Evolutionary conservation across 2,113 vertebrate species (phyloP), one percentile per base, ranked within the genome.

Genomic region (Tretioscincus oriximinensis): DNA sequence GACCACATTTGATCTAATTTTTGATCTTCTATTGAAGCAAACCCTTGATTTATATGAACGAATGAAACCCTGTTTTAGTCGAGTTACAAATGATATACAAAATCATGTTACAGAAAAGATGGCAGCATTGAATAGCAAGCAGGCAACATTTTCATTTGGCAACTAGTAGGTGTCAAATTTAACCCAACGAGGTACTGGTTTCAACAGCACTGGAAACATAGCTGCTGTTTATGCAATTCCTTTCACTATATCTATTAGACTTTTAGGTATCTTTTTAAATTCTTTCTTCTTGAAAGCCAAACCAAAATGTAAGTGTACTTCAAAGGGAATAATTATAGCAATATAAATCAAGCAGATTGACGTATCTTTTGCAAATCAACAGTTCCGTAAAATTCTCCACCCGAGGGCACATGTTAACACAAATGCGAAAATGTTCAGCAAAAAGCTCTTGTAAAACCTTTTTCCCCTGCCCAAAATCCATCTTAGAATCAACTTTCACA

Each of bases 361-460:
- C 70, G 45, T 66, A 81, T 87, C 78, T 77, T 86, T 84, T 77
- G 61, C 73, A 86, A 87, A 80, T 87, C 81, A 87, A 81, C 81
- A 86, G 51, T 81, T 81, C 78, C 16, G 2, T 54, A 78, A 86
- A 81, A 51, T 75, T 83, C 78, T 83, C 80, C 66, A 61, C 81
- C 63, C 0, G 1, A 35, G 76, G 81, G 87, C 14, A 88, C 7
- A 24, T 5, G 35, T 76, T 82, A 47, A 73, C 66, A 76, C 65
- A 82, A 76, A 71, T 29, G 70, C 77, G 61, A 9, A 70, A 69
- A 76, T 47, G 54, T 58, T 58, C 54, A 58, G 54, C 54, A 58
- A 58, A 12, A 58, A 61, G 26, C 26, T 18, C 54, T 58, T 8
- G 41, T 45, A 45, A 28, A 70, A 24, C 11, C 16, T 5, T 21